Conservation (phyloP, 37 sponge, comb jelly and placozoan species). For the Hexactinellida sp. region DNA sequence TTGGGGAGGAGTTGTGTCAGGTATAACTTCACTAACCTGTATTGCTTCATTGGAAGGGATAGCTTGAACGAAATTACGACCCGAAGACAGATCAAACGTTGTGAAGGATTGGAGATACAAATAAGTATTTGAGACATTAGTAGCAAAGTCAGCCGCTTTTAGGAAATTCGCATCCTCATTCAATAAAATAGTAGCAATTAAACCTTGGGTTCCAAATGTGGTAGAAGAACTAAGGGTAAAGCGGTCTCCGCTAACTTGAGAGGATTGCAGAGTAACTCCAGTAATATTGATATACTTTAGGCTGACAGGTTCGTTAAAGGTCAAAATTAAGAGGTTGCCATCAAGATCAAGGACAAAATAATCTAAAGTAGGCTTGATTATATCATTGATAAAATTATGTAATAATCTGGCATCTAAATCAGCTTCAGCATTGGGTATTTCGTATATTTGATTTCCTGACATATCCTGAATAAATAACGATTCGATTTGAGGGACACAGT, state of each 20-base stretch:
- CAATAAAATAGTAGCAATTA: slow-evolving; percentile 28
- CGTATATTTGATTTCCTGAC: slow-evolving; percentile 48
- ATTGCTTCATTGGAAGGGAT: slow-evolving; percentile 25
- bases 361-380: slow-evolving; percentile 24
- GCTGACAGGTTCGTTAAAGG: slow-evolving; percentile 48
- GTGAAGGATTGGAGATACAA: slow-evolving; percentile 22
- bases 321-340: slow-evolving; percentile 36
- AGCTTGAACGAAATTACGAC: slow-evolving; percentile 29
- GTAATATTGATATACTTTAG: slow-evolving; percentile 19
- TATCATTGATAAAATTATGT: slow-evolving; percentile 28
- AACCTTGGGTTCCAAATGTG: slow-evolving; percentile 6
- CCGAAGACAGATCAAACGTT: slow-evolving; percentile 31
- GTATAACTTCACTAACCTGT: slow-evolving; percentile 20
- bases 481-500: slow-evolving; percentile 29
- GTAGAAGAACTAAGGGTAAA: slow-evolving; percentile 30
- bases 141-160: slow-evolving; percentile 48
- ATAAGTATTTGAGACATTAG: slow-evolving; percentile 24
- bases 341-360: slow-evolving; percentile 38
- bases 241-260: background rate
- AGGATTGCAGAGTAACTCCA: slow-evolving; percentile 41
- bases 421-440: slow-evolving; percentile 22
- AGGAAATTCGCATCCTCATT: slow-evolving; percentile 47
- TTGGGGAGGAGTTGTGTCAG: slow-evolving; percentile 44
- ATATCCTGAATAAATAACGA: slow-evolving; percentile 54
- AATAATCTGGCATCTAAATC: slow-evolving; percentile 35